Percentiles rank a stretch among this genome's conserved stretches.
Evolutionary conservation across 30 jellyfish, hydroid and myxozoan species (phyloP).

Genomic region (Cassiopea xamachana): DNA sequence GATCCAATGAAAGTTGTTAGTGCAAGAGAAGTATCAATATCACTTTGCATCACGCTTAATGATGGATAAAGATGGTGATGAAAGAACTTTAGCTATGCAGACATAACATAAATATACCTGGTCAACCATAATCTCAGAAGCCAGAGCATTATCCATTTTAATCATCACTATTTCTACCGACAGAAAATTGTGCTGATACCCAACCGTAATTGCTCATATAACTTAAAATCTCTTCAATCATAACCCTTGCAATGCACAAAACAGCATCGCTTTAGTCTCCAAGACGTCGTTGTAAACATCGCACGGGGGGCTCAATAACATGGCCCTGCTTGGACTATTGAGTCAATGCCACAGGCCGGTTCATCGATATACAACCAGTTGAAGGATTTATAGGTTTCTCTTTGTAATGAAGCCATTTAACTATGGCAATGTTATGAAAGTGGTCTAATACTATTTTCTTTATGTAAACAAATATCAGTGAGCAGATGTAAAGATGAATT

Average conservation of each 20-base stretch:
- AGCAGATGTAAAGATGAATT: background rate
- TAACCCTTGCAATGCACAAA: slow-evolving; percentile 10
- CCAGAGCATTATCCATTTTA: slow-evolving; percentile 54
- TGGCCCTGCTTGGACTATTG: background rate
- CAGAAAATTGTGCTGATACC: background rate
- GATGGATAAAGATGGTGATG: no score
- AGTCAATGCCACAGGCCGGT: background rate
- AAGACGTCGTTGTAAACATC: background rate
- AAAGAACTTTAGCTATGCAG: background rate
- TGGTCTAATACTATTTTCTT: background rate
- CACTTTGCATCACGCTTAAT: no score
- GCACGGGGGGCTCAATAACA: slow-evolving; percentile 9
- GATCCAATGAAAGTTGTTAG: no score
- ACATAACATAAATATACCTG: slow-evolving; percentile 27
- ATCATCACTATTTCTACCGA: slow-evolving; percentile 31
- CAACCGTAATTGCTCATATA: background rate
- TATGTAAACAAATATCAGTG: slow-evolving; percentile 1
- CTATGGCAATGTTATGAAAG: background rate
- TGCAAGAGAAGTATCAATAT: no score
- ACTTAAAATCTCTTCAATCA: background rate
- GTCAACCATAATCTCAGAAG: slow-evolving; percentile 73
- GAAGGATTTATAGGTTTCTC: background rate
- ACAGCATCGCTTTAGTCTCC: slow-evolving; percentile 17
- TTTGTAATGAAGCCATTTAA: background rate
- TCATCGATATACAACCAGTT: background rate